Evolutionary conservation across 1,140 invertebrate genomes (phyloP).

Genomic region (Sarcophaga peregrina): DNA sequence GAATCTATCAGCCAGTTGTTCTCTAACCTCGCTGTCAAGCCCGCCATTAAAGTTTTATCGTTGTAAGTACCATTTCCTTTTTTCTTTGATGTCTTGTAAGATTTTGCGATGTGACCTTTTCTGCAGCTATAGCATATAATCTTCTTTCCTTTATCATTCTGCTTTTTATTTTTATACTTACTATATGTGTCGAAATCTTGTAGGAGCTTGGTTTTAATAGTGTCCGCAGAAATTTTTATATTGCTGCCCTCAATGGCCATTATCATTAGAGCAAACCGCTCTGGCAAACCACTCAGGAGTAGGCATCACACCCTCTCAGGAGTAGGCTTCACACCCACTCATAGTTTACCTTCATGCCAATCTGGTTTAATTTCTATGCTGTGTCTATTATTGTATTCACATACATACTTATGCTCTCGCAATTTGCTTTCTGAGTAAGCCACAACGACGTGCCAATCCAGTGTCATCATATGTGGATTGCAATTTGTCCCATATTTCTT

Average conservation of each 20-base stretch:
- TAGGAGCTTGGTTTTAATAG: no score
- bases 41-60: neutral
- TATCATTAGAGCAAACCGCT: constrained; percentile 65
- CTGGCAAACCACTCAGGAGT: constrained; percentile 61
- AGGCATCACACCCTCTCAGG: no score
- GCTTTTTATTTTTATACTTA: no score
- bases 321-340: constrained; percentile 63
- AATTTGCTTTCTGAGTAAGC: constrained; percentile 48
- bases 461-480: constrained; percentile 7
- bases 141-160: no score
- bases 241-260: constrained; percentile 65
- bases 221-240: no score
- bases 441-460: constrained; percentile 45
- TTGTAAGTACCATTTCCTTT: neutral
- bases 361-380: constrained; percentile 56
- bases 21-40: neutral
- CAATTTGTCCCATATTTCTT: neutral
- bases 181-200: neutral
- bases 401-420: constrained; percentile 57
- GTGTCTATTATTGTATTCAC: constrained; percentile 61
- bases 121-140: no score
- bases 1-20: neutral
- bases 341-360: constrained; percentile 58
- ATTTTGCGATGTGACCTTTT: no score
- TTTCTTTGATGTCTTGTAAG: neutral